Base-by-base conservation (phyloP, 2,113 vertebrate species). In the Semnornis frantzii region DNA sequence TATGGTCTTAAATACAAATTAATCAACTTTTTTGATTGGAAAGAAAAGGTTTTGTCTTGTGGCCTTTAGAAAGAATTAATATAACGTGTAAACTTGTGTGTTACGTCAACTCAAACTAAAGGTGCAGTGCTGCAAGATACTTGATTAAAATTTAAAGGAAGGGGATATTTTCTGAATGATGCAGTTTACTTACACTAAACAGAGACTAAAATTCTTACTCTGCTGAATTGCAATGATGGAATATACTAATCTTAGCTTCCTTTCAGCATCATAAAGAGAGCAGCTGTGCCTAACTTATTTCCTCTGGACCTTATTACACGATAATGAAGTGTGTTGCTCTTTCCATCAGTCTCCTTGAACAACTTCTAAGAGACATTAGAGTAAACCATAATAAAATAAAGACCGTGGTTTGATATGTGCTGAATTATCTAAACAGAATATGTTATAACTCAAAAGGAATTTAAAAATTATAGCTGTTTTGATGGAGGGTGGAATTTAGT, bases 111-210 rank as follows among this genome's bases (percentile, higher is more conserved):
- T 62, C 34, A 62, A 21, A 48, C 44, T 57, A 50, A 91, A 95
- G 96, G 85, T 91, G 95, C 96, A 89, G 85, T 96, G 96, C 94
- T 97, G 8, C 75, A 89, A 58, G 72, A 34, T 72, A n/a, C 18
- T 54, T 54, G 17, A 70, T 74, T 70, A 64, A 62, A 81, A 88
- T 73, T 31, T 46, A 46, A 46, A 9, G 59, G 15, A n/a, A 55
- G 17, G 19, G 33, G 8, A 5, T 10, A 4, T 89, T 34, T 82
- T 79, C 58, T 63, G 16, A 70, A 21, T 65, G 33, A 48, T 59
- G 27, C 11, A 44, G 2, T 73, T 89, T 59, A 48, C 3, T 13
- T 77, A 52, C 48, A 76, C 21, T 74, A 46, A 92, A 87, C 10
- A 62, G 33, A 77, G 50, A 55, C 23, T 48, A 77, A 80, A 85